These are phyloP conservation scores for Montipora sp. DNA, from an alignment of 64 coral and sea anemone genomes.

Conservation along the genomic window DNA sequence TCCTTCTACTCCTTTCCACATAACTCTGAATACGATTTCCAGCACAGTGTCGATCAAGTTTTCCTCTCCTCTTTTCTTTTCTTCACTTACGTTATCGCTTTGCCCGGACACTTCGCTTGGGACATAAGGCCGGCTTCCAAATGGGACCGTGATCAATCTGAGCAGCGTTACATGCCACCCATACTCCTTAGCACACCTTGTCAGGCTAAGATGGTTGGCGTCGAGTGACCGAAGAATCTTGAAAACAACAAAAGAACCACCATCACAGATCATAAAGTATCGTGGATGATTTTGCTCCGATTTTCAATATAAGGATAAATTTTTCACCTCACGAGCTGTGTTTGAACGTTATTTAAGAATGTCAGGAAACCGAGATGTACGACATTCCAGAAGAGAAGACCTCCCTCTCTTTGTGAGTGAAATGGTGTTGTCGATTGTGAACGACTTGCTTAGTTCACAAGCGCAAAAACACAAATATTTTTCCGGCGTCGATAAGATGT, in stretches of 20 bases:
- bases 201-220: constrained; percentile 54
- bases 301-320: no score
- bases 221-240: constrained; percentile 93
- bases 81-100: neutral
- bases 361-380: no score
- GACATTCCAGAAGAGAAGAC: no score
- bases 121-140: constrained; percentile 20
- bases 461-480: no score
- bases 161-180: constrained; percentile 83
- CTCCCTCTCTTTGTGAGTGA: no score
- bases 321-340: no score
- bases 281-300: no score
- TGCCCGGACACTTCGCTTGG: neutral
- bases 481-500: no score
- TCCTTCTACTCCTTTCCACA: constrained; percentile 92
- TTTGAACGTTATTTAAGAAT: no score
- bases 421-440: no score
- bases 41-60: constrained; percentile 86
- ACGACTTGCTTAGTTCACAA: no score
- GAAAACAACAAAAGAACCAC: neutral
- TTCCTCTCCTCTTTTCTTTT: constrained; percentile 36
- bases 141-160: constrained; percentile 57
- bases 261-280: neutral
- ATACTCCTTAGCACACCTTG: constrained; percentile 69
- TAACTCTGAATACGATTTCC: constrained; percentile 85